Conservation (phyloP, 2,888 invertebrate species). For the Aporophyla lueneburgensis region DNA sequence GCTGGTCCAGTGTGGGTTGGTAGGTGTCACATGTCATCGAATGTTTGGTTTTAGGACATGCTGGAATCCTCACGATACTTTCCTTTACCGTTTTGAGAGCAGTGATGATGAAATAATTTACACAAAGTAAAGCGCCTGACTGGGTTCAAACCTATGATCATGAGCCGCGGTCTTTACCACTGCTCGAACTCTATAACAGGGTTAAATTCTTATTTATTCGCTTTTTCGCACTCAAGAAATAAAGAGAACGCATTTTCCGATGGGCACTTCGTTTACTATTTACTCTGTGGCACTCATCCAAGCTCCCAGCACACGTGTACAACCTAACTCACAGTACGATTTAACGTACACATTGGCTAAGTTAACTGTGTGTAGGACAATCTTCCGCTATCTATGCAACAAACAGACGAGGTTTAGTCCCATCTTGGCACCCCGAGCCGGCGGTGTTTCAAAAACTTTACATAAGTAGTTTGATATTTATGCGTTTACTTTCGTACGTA, state of each 20-base stretch:
- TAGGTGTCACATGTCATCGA: too few species aligned
- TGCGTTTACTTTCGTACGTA: neutral
- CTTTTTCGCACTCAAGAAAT: neutral
- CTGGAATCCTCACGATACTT: too few species aligned
- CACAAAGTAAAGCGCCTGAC: too few species aligned
- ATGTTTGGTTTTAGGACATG: too few species aligned
- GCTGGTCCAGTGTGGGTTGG: too few species aligned
- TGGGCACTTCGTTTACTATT: neutral
- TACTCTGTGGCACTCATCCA: slow-evolving; percentile 11
- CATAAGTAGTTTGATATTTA: too few species aligned
- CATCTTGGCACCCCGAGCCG: slow-evolving; percentile 53
- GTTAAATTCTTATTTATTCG: neutral
- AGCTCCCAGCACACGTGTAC: neutral
- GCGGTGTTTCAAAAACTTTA: slow-evolving; percentile 67
- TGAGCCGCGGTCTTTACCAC: too few species aligned
- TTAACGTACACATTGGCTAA: slow-evolving; percentile 56
- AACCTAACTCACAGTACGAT: slow-evolving; percentile 16
- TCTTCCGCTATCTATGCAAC: slow-evolving; percentile 67
- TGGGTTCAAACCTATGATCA: too few species aligned
- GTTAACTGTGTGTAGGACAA: slow-evolving; percentile 67
- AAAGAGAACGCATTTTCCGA: neutral
- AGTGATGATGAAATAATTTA: too few species aligned
- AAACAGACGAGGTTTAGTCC: slow-evolving; percentile 35
- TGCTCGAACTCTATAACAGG: neutral
- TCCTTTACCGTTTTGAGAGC: too few species aligned